phyloP scores from a whole-genome alignment of 2,797 vertebrate species.

The Graptemys geographica region DNA sequence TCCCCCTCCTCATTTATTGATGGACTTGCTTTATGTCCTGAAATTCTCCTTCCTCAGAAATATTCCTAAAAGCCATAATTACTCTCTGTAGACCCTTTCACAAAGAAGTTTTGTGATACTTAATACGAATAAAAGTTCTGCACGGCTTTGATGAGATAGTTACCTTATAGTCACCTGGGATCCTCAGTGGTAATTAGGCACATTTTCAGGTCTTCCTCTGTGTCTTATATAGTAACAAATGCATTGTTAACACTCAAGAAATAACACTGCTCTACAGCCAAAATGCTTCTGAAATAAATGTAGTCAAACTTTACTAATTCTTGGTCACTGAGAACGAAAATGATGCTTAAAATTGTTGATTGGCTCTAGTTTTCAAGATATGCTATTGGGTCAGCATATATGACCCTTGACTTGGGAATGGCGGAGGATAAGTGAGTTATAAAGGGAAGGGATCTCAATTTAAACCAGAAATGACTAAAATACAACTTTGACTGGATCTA shows the following conservation, averaged over 20 bases:
- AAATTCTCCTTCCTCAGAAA: background rate
- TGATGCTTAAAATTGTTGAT: no score
- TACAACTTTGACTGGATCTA: no score
- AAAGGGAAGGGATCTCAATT: no score
- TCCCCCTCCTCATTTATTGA: background rate
- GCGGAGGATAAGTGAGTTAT: no score
- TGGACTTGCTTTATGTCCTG: background rate
- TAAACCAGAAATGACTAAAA: no score
- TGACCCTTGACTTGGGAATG: no score
- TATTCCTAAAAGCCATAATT: background rate
- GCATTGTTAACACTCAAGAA: background rate
- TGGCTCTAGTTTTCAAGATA: no score
- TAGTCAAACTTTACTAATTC: no score
- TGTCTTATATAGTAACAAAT: background rate
- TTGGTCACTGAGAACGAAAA: no score
- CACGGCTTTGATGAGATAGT: background rate
- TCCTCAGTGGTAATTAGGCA: background rate
- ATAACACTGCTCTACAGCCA: no score
- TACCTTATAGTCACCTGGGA: background rate
- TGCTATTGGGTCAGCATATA: no score
- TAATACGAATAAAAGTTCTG: background rate
- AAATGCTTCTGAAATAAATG: no score
- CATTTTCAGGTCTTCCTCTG: background rate
- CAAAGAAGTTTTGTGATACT: background rate
- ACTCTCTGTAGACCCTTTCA: background rate